Conservation (phyloP, 2,888 invertebrate species). For the Trilocha varians region DNA sequence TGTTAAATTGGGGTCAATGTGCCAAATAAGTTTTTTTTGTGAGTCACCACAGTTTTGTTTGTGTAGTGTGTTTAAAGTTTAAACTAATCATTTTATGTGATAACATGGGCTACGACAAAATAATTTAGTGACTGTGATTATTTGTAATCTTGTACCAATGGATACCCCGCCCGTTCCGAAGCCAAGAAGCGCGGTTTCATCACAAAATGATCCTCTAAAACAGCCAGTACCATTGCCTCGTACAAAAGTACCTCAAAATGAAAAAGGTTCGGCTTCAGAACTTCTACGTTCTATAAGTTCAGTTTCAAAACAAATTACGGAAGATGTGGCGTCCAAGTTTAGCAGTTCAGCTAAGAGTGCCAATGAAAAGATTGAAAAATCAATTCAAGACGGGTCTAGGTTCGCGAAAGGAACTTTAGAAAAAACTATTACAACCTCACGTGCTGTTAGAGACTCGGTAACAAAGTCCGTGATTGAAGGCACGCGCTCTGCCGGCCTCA, state of each 20-base stretch:
- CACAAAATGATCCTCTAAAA: conserved; percentile 38
- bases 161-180: conserved; percentile 62
- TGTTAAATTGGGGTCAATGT: neutral
- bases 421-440: conserved; percentile 60
- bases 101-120: conserved; percentile 24
- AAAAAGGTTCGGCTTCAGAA: conserved; percentile 51
- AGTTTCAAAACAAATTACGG: conserved; percentile 72
- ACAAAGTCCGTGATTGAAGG: conserved; percentile 77
- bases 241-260: conserved; percentile 40
- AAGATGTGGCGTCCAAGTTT: conserved; percentile 70
- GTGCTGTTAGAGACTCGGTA: conserved; percentile 66
- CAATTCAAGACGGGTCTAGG: conserved; percentile 48
- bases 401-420: conserved; percentile 63
- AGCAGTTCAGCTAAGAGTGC: conserved; percentile 51
- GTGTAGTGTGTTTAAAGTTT: conserved; percentile 1
- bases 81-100: conserved; percentile 18
- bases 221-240: conserved; percentile 72
- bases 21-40: neutral
- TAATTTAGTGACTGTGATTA: conserved; percentile 18
- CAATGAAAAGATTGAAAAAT: conserved; percentile 53
- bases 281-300: conserved; percentile 64
- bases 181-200: conserved; percentile 39
- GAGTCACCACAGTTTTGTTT: conserved; percentile 4
- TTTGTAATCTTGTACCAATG: conserved; percentile 27
- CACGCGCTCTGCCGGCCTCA: conserved; percentile 72